Evolutionary conservation across 1,140 invertebrate genomes (phyloP).

Genomic region (Tyrophagus putrescentiae): DNA sequence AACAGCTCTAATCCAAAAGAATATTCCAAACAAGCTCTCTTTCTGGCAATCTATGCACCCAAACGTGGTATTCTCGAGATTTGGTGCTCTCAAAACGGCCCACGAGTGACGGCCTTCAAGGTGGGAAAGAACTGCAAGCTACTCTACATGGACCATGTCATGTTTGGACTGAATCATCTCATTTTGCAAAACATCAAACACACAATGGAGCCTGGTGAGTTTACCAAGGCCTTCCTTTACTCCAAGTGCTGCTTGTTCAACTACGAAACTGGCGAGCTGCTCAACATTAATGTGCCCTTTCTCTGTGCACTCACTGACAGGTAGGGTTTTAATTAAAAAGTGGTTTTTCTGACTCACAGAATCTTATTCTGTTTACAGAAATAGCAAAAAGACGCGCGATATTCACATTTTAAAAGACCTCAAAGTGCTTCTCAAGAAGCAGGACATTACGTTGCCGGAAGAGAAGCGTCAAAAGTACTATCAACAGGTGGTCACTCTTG

Average conservation of each 20-base stretch:
- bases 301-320: slow-evolving; percentile 39
- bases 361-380: slow-evolving; percentile 38
- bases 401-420: slow-evolving; percentile 62
- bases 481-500: neutral
- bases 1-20: slow-evolving; percentile 13
- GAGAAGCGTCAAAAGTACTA: neutral
- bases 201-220: neutral
- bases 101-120: slow-evolving; percentile 71
- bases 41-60: slow-evolving; percentile 69
- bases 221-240: neutral
- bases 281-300: slow-evolving; percentile 18
- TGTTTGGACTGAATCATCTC: slow-evolving; percentile 19
- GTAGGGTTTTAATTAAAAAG: neutral
- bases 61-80: slow-evolving; percentile 62
- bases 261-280: slow-evolving; percentile 9
- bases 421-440: slow-evolving; percentile 33
- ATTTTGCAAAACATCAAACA: slow-evolving; percentile 5
- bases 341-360: neutral
- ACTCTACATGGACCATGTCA: slow-evolving; percentile 10
- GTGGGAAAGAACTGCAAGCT: slow-evolving; percentile 46
- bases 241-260: slow-evolving; percentile 16
- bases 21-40: slow-evolving; percentile 44
- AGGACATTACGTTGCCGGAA: neutral
- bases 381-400: slow-evolving; percentile 66
- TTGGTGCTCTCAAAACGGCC: slow-evolving; percentile 67